Evolutionary conservation across 2,888 invertebrate species (phyloP).

Genomic region (Tenthredo notha): DNA sequence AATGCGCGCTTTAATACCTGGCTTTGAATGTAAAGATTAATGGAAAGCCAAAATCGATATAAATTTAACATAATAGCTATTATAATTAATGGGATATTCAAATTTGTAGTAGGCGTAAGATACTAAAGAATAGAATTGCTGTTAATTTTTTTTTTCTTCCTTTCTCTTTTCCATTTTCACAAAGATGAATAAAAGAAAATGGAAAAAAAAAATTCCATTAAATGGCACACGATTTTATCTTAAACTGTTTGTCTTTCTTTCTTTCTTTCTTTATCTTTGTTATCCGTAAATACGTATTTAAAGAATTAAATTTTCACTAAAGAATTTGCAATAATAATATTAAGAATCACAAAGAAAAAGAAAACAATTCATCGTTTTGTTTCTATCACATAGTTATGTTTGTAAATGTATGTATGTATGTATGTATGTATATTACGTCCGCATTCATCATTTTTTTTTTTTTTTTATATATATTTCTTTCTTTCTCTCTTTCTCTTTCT

Average conservation of each 20-base stretch:
- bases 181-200: background rate
- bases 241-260: background rate
- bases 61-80: background rate
- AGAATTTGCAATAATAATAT: background rate
- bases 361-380: conserved; percentile 26
- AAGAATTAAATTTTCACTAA: background rate
- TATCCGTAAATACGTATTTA: background rate
- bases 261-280: background rate
- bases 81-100: background rate
- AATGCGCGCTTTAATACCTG: background rate
- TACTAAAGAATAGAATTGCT: background rate
- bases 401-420: background rate
- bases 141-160: background rate
- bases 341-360: conserved; percentile 11
- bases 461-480: background rate
- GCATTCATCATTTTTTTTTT: background rate
- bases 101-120: background rate
- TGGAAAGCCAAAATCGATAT: background rate
- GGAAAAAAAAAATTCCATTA: background rate
- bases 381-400: conserved; percentile 33
- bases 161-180: background rate
- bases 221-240: conserved; percentile 39
- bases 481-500: background rate
- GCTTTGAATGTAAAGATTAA: background rate
- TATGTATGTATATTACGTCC: conserved; percentile 25